Evolutionary conservation across 2,888 invertebrate species (phyloP).

Genomic region (Lithophane leautieri): DNA sequence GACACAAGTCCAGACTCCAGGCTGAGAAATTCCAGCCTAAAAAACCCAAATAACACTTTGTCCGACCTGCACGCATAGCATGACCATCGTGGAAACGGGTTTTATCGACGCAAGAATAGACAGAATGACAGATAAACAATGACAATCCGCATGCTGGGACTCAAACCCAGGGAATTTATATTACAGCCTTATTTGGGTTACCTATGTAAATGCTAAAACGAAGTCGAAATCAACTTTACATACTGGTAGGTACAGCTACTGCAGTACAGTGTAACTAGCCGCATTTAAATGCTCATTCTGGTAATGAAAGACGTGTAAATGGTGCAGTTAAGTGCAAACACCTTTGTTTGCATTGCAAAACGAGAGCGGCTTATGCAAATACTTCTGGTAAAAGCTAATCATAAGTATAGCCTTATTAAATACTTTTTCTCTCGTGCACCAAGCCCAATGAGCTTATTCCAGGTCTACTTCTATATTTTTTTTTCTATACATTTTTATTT

Average conservation of each 20-base stretch:
- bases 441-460: neutral
- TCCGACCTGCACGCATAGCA: no score
- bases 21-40: neutral
- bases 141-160: neutral
- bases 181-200: neutral
- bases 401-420: neutral
- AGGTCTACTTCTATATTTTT: no score
- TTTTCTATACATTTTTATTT: no score
- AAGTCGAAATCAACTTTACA: neutral
- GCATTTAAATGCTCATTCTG: neutral
- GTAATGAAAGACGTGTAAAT: conserved; percentile 30
- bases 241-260: neutral
- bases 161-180: neutral
- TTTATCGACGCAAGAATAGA: no score
- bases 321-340: conserved; percentile 1
- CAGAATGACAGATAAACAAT: no score
- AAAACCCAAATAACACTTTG: neutral
- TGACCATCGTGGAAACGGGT: no score
- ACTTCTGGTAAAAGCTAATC: conserved; percentile 3
- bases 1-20: no score
- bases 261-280: neutral
- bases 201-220: neutral
- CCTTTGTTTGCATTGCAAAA: conserved; percentile 20
- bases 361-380: conserved; percentile 17
- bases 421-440: neutral